A percentile compares a stretch with the other conserved stretches of the same genome.
These are phyloP conservation scores for Actinemys pallida DNA, from an alignment of 2,113 vertebrate genomes.

Conservation along the genomic window DNA sequence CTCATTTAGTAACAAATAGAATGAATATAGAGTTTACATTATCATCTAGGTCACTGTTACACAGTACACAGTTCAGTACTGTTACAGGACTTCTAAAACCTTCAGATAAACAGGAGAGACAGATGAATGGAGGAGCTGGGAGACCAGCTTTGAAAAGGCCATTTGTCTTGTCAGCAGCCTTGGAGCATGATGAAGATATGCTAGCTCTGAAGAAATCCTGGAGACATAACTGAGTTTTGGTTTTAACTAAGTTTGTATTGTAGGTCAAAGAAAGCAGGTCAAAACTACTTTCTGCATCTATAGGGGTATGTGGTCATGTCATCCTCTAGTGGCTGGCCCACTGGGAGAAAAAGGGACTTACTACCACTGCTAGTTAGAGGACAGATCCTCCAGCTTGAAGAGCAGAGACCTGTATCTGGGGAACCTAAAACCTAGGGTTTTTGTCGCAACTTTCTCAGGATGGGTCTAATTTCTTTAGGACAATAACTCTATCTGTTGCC, in stretches of 20 bases:
- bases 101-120: background rate
- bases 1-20: constrained; percentile 22
- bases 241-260: accelerated
- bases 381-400: background rate
- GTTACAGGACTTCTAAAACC: background rate
- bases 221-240: background rate
- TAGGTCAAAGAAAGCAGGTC: accelerated
- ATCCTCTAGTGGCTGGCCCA: background rate
- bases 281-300: background rate
- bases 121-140: background rate
- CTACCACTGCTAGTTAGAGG: accelerated
- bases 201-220: background rate
- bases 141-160: accelerated
- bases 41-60: background rate
- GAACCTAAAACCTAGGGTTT: background rate
- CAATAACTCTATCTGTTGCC: background rate
- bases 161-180: background rate
- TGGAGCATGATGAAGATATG: background rate
- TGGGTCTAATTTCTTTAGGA: background rate
- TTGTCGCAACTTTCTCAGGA: background rate
- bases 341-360: background rate
- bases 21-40: constrained; percentile 1
- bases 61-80: background rate
- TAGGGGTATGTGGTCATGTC: accelerated
- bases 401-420: background rate